Base-by-base conservation (phyloP, 2,888 invertebrate species). In the Lutraria lutraria region DNA sequence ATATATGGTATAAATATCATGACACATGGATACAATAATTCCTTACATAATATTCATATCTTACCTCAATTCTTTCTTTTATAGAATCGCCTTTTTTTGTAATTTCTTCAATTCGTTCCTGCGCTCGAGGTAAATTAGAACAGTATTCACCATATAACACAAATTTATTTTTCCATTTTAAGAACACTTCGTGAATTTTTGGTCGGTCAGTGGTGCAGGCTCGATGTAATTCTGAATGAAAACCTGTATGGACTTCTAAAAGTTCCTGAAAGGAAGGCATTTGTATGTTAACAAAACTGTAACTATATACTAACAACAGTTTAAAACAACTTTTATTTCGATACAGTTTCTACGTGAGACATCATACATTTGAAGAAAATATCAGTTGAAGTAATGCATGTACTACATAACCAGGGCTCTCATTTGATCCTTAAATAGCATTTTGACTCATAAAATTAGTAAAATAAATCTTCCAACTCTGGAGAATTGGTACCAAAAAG, bases 111-210 rank as follows among this genome's bases (percentile, higher is more conserved):
- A 99, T 97, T 89, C 98, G 97, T 92, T 98, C 98, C 96, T 99
- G 98, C n/a, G 99, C 99, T 86, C 97, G 97, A 0, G 99, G 98
- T 90, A 99, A 97, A 97, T 99, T 98, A 81, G 99, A 98, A 97
- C 99, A 99, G 97, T 99, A 99, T 96, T 98, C 98, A 21, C 99
- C 99, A 96, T 99, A 99, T 87, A 99, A 97, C 60, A 99, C 97
- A 96, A 99, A 98, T 90, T 98, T 98, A 96, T 98, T 98, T 94
- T 99, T 98, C 98, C 98, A 99, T 94, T 98, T 98, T 83, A 99
- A 97, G 97, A 99, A 99, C 92, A 95, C 94, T 21, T 94, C 95
- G 80, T 93, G 93, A 85, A 96, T 92, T 83, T 90, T 87, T 21
- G 94, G 92, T 19, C 89, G 88, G 52, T 92, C 90, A 12, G 88